A percentile compares a stretch with the other conserved stretches of the same genome.
Evolutionary conservation across 2,797 vertebrate genomes (phyloP).

Genomic region (Cyclopterus lumpus): DNA sequence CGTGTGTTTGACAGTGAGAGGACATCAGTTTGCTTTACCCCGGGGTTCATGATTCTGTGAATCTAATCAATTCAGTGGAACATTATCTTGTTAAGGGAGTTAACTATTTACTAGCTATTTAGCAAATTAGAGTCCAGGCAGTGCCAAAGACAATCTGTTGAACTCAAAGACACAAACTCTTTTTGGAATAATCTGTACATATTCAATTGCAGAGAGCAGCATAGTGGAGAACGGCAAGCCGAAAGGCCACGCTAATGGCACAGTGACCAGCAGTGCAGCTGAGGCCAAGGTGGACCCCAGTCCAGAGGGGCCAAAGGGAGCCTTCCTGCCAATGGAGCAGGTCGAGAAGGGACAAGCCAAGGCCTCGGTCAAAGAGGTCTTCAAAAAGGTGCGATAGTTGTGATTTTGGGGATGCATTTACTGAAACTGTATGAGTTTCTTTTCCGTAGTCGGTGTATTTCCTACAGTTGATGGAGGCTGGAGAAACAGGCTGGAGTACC

Average conservation of each 20-base stretch:
- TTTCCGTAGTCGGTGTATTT: too few relatives aligned
- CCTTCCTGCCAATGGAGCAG: slow-evolving; percentile 62
- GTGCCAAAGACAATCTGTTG: slow-evolving; percentile 66
- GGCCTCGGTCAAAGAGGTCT: slow-evolving; percentile 80
- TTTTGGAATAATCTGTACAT: rapidly evolving
- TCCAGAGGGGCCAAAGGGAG: slow-evolving; percentile 22
- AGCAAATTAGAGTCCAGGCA: slow-evolving; percentile 38
- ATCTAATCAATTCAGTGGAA: slow-evolving; percentile 51
- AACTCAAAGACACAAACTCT: background rate
- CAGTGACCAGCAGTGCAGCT: background rate
- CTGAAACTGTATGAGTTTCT: background rate
- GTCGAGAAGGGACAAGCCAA: slow-evolving; percentile 49
- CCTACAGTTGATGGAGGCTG: too few relatives aligned
- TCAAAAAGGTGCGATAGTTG: slow-evolving; percentile 81
- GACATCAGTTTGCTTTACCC: slow-evolving; percentile 26
- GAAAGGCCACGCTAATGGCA: slow-evolving; percentile 64
- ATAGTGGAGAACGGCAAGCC: slow-evolving; percentile 55
- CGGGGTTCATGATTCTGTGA: slow-evolving; percentile 3
- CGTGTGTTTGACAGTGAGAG: background rate
- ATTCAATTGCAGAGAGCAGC: slow-evolving; percentile 26
- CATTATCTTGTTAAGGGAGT: slow-evolving; percentile 68
- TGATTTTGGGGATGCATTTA: background rate
- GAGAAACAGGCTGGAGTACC: too few relatives aligned
- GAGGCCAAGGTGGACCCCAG: background rate
- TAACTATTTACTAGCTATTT: slow-evolving; percentile 53